Base-by-base conservation (phyloP, 2,797 vertebrate species). In the Anomalospiza imberbis region DNA sequence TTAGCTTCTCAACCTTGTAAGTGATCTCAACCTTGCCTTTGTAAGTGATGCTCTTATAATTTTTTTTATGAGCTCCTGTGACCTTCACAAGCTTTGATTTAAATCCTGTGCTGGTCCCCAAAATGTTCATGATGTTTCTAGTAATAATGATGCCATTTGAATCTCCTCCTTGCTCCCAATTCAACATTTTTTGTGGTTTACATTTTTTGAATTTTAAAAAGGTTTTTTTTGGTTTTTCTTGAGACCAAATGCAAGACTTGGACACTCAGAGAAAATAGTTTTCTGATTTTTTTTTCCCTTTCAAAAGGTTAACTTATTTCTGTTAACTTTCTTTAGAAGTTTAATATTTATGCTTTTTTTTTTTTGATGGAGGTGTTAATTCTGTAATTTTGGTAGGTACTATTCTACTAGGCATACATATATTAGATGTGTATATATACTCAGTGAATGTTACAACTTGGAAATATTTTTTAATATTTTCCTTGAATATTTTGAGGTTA, bases 401-500 rank as follows among this genome's bases (percentile, higher is more conserved):
- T 78, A 55, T 85, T 96, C 97, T 97, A 98, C 98, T 97, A 97
- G 96, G 98, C 75, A 57, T 95, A 28, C 5, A 20, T 38, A 9
- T 53, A 15, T 79, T 68, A 74, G 95, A 95, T 97, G 8, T 38
- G 3, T 47, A 16, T 81, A 40, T 71, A 20, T 36, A 40, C 13
- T 28, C 13, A 47, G 13, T 50, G 20, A 74, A 17, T 47, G 26
- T 36, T 74, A 42, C 24, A 72, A 45, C 32, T 75, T 91, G 71
- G 82, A 95, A 97, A 97, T 76, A 89, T 92, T 91, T 95, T 93
- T 53, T 93, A 29, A 15, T 77, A 83, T 95, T 96, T 95, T 73
- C n/a, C 34, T 89, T 89, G 36, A 82, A 87, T 88, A 68, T 92
- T 89, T 83, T 60, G 13, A 60, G 81, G 53, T 45, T 89, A 87